phyloP scores from a whole-genome alignment of 2,888 invertebrate species.

The Rhodophaea formosa region DNA sequence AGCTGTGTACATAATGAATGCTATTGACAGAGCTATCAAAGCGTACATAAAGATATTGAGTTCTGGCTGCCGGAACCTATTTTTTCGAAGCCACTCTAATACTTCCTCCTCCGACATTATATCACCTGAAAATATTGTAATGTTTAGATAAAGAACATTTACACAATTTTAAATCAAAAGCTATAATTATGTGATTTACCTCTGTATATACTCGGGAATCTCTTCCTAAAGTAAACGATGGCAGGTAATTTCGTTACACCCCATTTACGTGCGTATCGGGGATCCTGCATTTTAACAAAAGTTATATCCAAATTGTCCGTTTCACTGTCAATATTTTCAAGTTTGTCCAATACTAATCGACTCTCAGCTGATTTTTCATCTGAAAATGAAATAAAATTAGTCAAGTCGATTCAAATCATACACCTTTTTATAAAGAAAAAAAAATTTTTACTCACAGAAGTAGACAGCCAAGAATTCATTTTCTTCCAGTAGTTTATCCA shows the following conservation, averaged over 20 bases:
- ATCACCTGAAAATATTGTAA: constrained; percentile 83
- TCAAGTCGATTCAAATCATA: background rate
- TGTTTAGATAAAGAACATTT: background rate
- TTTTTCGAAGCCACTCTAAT: constrained; percentile 95
- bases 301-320: constrained; percentile 96
- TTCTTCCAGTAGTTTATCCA: constrained; percentile 96
- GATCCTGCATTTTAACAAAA: constrained; percentile 96
- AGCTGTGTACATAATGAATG: constrained; percentile 94
- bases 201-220: constrained; percentile 96
- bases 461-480: constrained; percentile 97
- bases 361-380: constrained; percentile 93
- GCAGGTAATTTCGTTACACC: constrained; percentile 95
- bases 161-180: background rate
- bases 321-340: constrained; percentile 97
- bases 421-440: background rate
- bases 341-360: constrained; percentile 88
- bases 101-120: constrained; percentile 92
- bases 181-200: constrained; percentile 70
- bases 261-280: constrained; percentile 95
- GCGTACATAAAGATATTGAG: constrained; percentile 97
- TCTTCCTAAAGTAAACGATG: constrained; percentile 93
- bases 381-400: constrained; percentile 49
- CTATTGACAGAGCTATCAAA: constrained; percentile 90
- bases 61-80: constrained; percentile 95
- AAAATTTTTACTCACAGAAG: constrained; percentile 88